Percentiles rank a stretch among this genome's conserved stretches.
phyloP scores from a whole-genome alignment of 2,797 vertebrate genomes.

The Aythya fuligula region DNA sequence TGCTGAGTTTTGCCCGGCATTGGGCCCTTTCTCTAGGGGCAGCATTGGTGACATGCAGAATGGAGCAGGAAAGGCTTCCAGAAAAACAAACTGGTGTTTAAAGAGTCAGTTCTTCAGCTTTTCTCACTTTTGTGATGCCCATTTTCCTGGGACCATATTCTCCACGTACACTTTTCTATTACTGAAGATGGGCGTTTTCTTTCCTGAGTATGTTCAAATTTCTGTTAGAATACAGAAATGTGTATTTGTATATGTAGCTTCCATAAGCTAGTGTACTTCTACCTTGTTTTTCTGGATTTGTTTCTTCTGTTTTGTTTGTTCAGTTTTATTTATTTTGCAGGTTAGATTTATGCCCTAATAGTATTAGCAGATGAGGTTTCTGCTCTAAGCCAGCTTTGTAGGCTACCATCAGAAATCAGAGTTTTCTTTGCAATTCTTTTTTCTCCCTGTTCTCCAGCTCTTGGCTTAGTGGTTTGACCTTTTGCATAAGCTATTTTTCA shows the following conservation, averaged over 20 bases:
- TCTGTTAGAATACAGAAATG: not conserved
- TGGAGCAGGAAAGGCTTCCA: not conserved
- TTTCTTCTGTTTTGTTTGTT: not conserved
- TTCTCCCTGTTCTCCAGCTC: slow-evolving; percentile 44
- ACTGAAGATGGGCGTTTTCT: not conserved
- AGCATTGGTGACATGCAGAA: rapidly evolving
- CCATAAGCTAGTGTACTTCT: not conserved
- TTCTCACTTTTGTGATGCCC: not conserved
- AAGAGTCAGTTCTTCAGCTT: not conserved
- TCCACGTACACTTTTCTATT: not conserved
- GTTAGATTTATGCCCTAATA: slow-evolving; percentile 14
- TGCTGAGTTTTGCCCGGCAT: not conserved
- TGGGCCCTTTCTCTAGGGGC: not conserved
- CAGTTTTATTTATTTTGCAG: slow-evolving; percentile 28
- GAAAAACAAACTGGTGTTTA: not conserved
- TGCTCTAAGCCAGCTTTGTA: not conserved
- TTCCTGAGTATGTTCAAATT: not conserved
- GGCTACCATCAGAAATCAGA: slow-evolving; percentile 10
- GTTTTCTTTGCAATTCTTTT: slow-evolving; percentile 37
- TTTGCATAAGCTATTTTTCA: slow-evolving; percentile 62
- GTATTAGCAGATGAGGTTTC: not conserved
- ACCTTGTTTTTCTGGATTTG: not conserved
- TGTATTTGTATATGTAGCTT: not conserved
- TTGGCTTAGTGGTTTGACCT: slow-evolving; percentile 64
- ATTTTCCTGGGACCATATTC: not conserved